Evolutionary conservation across 2,113 vertebrate genomes (phyloP).

Genomic region (Alosa alosa): DNA sequence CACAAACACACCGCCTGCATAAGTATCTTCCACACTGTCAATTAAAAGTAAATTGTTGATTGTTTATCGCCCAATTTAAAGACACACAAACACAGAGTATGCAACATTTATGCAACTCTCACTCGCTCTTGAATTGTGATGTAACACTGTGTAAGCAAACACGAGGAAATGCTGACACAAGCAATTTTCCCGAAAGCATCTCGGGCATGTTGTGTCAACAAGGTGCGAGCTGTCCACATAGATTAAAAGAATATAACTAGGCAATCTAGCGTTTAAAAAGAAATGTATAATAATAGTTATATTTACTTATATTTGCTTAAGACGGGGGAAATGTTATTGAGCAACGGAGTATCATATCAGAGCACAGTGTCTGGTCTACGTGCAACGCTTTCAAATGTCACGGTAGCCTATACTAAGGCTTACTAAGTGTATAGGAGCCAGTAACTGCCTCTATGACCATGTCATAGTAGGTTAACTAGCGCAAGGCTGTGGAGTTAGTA

Average conservation of each 20-base stretch:
- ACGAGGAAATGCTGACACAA: neutral
- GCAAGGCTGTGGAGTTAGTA: neutral
- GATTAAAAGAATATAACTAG: neutral
- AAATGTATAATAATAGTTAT: too few relatives aligned
- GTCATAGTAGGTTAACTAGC: neutral
- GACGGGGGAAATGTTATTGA: neutral
- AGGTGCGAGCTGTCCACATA: too few relatives aligned
- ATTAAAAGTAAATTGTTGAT: neutral
- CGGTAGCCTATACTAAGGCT: neutral
- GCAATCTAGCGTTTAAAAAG: neutral
- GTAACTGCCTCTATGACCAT: neutral
- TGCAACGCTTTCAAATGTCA: neutral
- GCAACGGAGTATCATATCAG: neutral
- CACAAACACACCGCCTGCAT: neutral
- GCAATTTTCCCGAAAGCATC: neutral
- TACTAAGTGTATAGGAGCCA: neutral
- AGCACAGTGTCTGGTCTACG: neutral
- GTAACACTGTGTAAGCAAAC: constrained; percentile 7
- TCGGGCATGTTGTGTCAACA: neutral
- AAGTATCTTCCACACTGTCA: neutral
- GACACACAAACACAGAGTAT: neutral
- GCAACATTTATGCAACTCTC: neutral
- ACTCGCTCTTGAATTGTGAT: neutral
- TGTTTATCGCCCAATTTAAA: neutral
- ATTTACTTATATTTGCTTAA: too few relatives aligned